Evolutionary conservation across 2,797 vertebrate species (phyloP).

Genomic region (Tangara arthus): DNA sequence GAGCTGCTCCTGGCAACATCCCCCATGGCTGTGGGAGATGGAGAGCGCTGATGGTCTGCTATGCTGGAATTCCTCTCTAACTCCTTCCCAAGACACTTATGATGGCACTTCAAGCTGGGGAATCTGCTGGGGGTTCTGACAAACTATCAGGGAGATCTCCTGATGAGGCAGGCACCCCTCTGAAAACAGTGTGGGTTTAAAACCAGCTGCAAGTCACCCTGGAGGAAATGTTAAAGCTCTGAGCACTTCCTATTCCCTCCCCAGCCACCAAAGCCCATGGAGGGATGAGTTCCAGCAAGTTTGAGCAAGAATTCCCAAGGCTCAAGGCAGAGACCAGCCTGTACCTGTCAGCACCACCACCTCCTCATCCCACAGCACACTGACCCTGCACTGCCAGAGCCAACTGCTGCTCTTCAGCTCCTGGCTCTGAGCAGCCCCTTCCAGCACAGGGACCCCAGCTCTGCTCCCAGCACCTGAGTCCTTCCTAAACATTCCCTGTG

Average conservation of each 20-base stretch:
- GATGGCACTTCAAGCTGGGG: not conserved
- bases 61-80: not conserved
- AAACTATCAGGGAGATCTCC: not conserved
- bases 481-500: not conserved
- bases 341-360: not conserved
- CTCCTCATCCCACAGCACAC: not conserved
- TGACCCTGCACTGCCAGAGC: not conserved
- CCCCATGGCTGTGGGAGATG: accelerated
- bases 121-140: not conserved
- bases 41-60: accelerated
- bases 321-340: not conserved
- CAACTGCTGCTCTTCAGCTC: not conserved
- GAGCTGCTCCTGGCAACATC: not conserved
- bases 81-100: not conserved
- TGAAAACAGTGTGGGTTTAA: not conserved
- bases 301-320: not conserved
- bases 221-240: not conserved
- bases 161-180: not conserved
- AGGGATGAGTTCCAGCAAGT: not conserved
- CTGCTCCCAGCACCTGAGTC: accelerated
- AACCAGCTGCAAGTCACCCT: not conserved
- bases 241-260: not conserved
- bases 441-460: not conserved
- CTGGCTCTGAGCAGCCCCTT: accelerated
- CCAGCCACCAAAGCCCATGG: accelerated